These are phyloP conservation scores for Drosophila ananassae DNA, from an alignment of 1,140 invertebrate genomes.

Conservation along the genomic window DNA sequence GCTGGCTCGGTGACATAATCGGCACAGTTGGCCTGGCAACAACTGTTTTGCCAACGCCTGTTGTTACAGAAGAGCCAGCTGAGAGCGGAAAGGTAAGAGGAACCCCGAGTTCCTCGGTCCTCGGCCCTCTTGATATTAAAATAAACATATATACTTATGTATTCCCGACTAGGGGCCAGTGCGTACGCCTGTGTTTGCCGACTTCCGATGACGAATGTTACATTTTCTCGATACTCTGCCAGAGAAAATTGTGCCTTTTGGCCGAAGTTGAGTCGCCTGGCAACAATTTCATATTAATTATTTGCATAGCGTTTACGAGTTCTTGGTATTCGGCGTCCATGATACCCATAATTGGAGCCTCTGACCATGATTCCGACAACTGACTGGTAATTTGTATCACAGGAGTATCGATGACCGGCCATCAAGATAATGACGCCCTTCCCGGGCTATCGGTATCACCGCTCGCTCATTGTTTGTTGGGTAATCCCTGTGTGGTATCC, in stretches of 20 bases:
- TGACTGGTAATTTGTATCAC: conserved; percentile 32
- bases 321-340: conserved; percentile 15
- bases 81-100: conserved; percentile 1
- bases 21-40: conserved; percentile 73
- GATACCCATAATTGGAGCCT: conserved; percentile 14
- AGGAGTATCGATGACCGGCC: conserved; percentile 18
- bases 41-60: conserved; percentile 53
- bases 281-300: conserved; percentile 43
- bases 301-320: conserved; percentile 18
- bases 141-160: conserved; percentile 33
- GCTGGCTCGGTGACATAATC: conserved; percentile 65
- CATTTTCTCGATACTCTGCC: conserved; percentile 4
- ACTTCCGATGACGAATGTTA: conserved; percentile 39
- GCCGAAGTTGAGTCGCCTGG: conserved; percentile 11
- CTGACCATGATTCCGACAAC: conserved; percentile 30
- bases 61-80: conserved; percentile 29
- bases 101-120: too few relatives aligned
- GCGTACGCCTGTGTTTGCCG: conserved; percentile 16
- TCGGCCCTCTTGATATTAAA: conserved; percentile 46
- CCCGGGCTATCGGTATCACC: conserved; percentile 22
- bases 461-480: conserved; percentile 12
- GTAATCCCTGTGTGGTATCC: conserved; percentile 9
- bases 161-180: not conserved
- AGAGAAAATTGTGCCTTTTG: conserved; percentile 25
- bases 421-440: conserved; percentile 38